phyloP scores from a whole-genome alignment of 2,113 vertebrate genomes.

The Mionectes macconnelli region DNA sequence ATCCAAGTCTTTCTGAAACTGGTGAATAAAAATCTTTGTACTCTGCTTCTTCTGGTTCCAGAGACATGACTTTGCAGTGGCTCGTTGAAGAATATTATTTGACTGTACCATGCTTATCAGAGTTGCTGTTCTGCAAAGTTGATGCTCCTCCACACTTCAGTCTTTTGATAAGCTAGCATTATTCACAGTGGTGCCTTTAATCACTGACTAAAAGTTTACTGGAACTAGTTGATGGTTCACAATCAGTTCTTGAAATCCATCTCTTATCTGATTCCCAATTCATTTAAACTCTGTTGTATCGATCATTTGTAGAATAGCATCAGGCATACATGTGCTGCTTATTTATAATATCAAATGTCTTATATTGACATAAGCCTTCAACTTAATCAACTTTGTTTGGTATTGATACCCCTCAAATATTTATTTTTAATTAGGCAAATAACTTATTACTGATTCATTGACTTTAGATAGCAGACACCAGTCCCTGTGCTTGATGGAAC shows the following conservation, averaged over 20 bases:
- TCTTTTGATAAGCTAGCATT: not conserved
- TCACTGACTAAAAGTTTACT: not conserved
- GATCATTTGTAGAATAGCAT: not conserved
- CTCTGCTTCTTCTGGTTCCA: not conserved
- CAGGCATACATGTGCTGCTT: not conserved
- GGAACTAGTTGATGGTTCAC: not conserved
- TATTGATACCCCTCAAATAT: not conserved
- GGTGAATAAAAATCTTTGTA: not conserved
- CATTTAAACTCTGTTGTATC: not conserved
- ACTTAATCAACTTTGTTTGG: not conserved
- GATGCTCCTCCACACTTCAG: not conserved
- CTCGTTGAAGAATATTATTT: not conserved
- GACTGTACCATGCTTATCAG: not conserved
- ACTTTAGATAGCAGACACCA: not conserved
- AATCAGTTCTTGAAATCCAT: not conserved
- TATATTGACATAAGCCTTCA: not conserved
- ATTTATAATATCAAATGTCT: not conserved
- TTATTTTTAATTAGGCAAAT: constrained; percentile 24
- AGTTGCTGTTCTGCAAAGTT: not conserved
- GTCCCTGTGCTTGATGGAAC: not conserved
- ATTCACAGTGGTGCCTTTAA: not conserved
- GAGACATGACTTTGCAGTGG: not conserved
- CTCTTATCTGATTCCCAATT: not conserved
- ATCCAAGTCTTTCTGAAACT: not conserved
- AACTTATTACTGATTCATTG: not conserved